phyloP scores from a whole-genome alignment of 2,797 vertebrate genomes.

The Dallia pectoralis region DNA sequence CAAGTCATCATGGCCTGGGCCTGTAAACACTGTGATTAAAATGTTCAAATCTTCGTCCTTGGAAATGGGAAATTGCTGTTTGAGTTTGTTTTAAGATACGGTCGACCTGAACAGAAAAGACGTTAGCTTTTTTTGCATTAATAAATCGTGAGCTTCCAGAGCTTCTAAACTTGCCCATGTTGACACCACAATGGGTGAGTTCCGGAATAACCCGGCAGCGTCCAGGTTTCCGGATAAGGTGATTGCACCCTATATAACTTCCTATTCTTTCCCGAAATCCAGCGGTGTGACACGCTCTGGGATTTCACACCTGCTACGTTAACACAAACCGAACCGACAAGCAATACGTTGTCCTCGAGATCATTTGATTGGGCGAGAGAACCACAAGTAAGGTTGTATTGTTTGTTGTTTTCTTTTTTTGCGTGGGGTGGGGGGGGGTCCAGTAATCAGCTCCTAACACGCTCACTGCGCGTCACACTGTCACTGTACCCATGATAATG shows the following conservation, averaged over 20 bases:
- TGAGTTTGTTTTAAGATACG: neutral
- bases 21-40: neutral
- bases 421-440: neutral
- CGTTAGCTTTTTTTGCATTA: neutral
- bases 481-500: neutral
- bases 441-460: neutral
- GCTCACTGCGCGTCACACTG: neutral
- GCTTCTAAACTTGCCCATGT: neutral
- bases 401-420: neutral
- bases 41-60: neutral
- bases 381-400: neutral
- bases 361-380: neutral
- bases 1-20: neutral
- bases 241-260: no score
- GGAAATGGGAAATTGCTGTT: neutral
- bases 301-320: neutral
- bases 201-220: no score
- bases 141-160: neutral
- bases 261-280: no score
- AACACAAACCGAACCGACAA: neutral
- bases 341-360: neutral
- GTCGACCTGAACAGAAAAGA: neutral
- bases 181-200: no score
- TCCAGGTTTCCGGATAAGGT: no score
- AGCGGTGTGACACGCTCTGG: no score